Percentiles rank a stretch among this genome's conserved stretches.
These are phyloP conservation scores for Eriocheir sinensis DNA, from an alignment of 1,140 invertebrate species.

Conservation along the genomic window DNA sequence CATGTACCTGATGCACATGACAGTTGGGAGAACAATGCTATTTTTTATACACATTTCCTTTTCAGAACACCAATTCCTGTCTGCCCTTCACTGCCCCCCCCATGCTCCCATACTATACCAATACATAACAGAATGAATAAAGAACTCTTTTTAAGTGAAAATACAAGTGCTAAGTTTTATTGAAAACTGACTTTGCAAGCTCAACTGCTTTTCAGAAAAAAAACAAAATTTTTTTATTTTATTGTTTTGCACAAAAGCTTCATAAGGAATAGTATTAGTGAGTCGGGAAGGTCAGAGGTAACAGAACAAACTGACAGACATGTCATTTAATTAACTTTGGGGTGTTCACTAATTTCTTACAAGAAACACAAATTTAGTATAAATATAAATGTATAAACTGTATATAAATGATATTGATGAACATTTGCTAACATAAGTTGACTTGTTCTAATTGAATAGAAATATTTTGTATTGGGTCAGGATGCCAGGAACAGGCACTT, in stretches of 20 bases:
- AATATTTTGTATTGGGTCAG: background rate
- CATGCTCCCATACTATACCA: too few species aligned
- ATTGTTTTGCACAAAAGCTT: conserved; percentile 16
- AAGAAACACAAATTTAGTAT: background rate
- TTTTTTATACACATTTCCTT: too few species aligned
- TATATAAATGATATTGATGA: background rate
- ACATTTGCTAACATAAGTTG: background rate
- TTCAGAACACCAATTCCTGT: too few species aligned
- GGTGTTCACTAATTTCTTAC: background rate
- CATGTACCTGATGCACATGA: too few species aligned
- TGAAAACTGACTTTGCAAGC: too few species aligned
- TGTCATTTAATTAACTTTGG: conserved; percentile 16
- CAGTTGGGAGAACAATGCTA: too few species aligned
- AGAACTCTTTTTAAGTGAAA: too few species aligned
- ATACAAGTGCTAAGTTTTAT: too few species aligned
- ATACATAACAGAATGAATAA: too few species aligned
- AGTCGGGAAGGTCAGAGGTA: conserved; percentile 10
- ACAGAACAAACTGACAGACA: background rate
- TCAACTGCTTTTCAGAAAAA: too few species aligned
- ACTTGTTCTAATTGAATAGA: background rate
- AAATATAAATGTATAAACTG: background rate
- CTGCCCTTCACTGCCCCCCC: too few species aligned
- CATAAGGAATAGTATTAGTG: conserved; percentile 2
- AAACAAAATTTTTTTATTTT: conserved; percentile 27
- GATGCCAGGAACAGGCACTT: background rate